These are phyloP conservation scores for Hyles euphorbiae DNA, from an alignment of 1,140 invertebrate genomes.

Conservation along the genomic window DNA sequence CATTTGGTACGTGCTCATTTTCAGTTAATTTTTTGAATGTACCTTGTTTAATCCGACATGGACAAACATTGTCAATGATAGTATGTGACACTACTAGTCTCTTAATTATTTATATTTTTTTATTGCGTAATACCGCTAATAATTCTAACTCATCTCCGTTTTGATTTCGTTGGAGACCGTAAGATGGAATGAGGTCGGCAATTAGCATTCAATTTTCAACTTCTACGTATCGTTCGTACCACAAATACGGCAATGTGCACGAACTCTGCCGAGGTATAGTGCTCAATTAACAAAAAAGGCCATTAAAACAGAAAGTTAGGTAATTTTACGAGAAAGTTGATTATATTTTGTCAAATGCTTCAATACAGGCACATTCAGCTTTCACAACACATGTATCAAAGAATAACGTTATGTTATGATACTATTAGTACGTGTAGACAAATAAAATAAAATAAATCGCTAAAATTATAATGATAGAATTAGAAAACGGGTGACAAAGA, in stretches of 20 bases:
- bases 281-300: not conserved
- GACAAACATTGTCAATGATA: not conserved
- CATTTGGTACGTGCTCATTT: conserved; percentile 38
- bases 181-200: conserved; percentile 3
- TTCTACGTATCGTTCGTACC: not conserved
- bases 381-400: too few relatives aligned
- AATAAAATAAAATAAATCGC: too few relatives aligned
- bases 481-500: too few relatives aligned
- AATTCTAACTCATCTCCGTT: not conserved
- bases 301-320: not conserved
- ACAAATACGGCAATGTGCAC: not conserved
- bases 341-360: too few relatives aligned
- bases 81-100: not conserved
- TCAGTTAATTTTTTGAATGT: conserved; percentile 17
- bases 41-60: not conserved
- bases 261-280: too few relatives aligned
- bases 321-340: not conserved
- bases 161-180: not conserved
- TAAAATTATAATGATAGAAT: too few relatives aligned
- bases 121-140: too few relatives aligned
- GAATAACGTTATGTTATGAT: too few relatives aligned
- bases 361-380: too few relatives aligned
- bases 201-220: conserved; percentile 7
- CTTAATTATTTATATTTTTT: too few relatives aligned
- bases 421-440: too few relatives aligned